phyloP scores from a whole-genome alignment of 2,797 vertebrate species.

The Pseudocheirus occidentalis region DNA sequence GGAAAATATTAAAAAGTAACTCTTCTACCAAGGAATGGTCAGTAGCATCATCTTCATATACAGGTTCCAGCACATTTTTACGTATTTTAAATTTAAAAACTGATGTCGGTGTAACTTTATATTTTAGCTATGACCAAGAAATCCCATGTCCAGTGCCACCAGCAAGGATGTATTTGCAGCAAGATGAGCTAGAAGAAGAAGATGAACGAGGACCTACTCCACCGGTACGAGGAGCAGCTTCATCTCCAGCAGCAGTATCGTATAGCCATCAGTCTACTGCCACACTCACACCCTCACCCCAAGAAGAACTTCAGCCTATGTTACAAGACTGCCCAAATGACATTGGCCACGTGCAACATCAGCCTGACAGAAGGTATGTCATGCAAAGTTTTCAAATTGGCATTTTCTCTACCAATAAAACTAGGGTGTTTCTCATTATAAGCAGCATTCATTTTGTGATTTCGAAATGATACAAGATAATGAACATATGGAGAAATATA shows the following conservation, averaged over 20 bases:
- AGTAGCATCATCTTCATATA: background rate
- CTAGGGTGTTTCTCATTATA: conserved; percentile 26
- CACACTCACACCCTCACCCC: conserved; percentile 97
- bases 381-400: conserved; percentile 47
- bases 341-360: conserved; percentile 84
- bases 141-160: conserved; percentile 94
- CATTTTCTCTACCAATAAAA: conserved; percentile 33
- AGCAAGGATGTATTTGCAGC: conserved; percentile 97
- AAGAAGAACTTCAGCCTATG: conserved; percentile 98
- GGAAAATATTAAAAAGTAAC: background rate
- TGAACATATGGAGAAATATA: conserved; percentile 74
- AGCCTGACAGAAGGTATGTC: conserved; percentile 91
- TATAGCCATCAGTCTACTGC: conserved; percentile 99
- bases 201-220: conserved; percentile 97
- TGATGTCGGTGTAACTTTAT: conserved; percentile 7
- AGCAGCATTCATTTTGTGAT: conserved; percentile 46
- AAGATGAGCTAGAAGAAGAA: conserved; percentile 94
- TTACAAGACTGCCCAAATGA: conserved; percentile 92
- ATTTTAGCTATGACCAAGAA: conserved; percentile 93
- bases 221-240: conserved; percentile 94
- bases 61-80: background rate
- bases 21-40: background rate
- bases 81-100: background rate
- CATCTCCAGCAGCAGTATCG: conserved; percentile 96
- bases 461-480: conserved; percentile 60